Percentiles rank a stretch among this genome's conserved stretches.
Conservation (phyloP, 2,797 vertebrate genomes). For the Catamblyrhynchus diadema region DNA sequence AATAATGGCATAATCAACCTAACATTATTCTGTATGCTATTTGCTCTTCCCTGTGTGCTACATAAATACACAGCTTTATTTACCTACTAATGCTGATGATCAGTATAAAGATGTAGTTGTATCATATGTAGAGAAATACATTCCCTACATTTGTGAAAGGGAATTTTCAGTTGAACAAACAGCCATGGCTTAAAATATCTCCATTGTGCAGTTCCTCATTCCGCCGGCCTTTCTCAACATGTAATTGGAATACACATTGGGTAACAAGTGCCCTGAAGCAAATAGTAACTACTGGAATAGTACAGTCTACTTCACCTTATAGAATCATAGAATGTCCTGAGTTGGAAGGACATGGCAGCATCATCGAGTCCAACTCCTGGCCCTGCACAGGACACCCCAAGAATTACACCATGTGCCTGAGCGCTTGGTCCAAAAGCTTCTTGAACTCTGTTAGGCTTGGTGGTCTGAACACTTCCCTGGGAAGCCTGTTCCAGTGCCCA, state of each 20-base stretch:
- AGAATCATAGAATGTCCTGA: neutral
- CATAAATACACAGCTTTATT: neutral
- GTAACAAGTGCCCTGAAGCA: neutral
- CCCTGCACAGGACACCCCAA: neutral
- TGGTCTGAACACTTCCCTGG: neutral
- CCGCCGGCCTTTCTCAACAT: neutral
- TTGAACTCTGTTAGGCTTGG: neutral
- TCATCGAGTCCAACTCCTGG: rapidly evolving
- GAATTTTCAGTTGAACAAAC: neutral
- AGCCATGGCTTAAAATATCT: neutral
- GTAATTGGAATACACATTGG: neutral
- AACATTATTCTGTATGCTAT: neutral
- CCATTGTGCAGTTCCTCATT: neutral
- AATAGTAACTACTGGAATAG: neutral
- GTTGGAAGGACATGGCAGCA: neutral
- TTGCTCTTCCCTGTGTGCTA: neutral
- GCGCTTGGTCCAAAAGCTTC: neutral
- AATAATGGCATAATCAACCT: neutral
- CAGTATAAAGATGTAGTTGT: neutral
- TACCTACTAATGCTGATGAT: neutral
- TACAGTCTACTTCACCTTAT: neutral
- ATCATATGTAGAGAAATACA: neutral
- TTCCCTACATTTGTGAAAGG: neutral
- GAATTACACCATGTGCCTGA: neutral
- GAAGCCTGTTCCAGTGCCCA: neutral